Evolutionary conservation across 2,888 invertebrate species (phyloP).

Genomic region (Yponomeuta plumbellus): DNA sequence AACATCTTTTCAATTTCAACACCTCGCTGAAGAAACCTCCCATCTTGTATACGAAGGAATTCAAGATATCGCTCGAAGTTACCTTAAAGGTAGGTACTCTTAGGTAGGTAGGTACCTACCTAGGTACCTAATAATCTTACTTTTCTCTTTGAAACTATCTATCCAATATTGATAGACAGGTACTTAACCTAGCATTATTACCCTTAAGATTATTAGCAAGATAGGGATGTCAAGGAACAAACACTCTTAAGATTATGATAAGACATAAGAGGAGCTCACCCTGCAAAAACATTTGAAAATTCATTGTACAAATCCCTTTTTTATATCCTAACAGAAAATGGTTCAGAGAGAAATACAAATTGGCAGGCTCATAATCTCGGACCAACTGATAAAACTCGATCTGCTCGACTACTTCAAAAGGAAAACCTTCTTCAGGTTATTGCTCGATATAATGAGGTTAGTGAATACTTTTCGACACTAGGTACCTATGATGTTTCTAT

Average conservation of each 20-base stretch:
- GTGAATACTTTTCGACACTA: background rate
- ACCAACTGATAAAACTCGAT: slow-evolving; percentile 51
- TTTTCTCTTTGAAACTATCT: too few species aligned
- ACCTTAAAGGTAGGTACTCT: slow-evolving; percentile 16
- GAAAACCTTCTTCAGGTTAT: slow-evolving; percentile 43
- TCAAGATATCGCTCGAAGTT: slow-evolving; percentile 47
- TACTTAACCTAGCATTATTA: too few species aligned
- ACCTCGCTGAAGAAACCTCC: slow-evolving; percentile 44
- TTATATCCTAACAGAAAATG: slow-evolving; percentile 43
- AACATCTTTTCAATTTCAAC: slow-evolving; percentile 47
- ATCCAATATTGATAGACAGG: too few species aligned
- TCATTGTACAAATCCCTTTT: background rate
- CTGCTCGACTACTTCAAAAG: slow-evolving; percentile 50
- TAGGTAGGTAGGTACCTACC: background rate
- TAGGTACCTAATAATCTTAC: background rate
- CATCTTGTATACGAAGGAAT: slow-evolving; percentile 41
- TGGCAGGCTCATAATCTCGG: slow-evolving; percentile 50
- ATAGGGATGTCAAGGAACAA: background rate
- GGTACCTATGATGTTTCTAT: background rate
- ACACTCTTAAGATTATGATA: background rate
- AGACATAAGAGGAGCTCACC: background rate
- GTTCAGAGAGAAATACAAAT: slow-evolving; percentile 42
- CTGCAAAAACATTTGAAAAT: too few species aligned
- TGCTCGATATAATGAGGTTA: slow-evolving; percentile 53
- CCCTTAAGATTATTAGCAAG: background rate